Conservation (phyloP, 2,113 vertebrate genomes). For the Saimiri boliviensis region DNA sequence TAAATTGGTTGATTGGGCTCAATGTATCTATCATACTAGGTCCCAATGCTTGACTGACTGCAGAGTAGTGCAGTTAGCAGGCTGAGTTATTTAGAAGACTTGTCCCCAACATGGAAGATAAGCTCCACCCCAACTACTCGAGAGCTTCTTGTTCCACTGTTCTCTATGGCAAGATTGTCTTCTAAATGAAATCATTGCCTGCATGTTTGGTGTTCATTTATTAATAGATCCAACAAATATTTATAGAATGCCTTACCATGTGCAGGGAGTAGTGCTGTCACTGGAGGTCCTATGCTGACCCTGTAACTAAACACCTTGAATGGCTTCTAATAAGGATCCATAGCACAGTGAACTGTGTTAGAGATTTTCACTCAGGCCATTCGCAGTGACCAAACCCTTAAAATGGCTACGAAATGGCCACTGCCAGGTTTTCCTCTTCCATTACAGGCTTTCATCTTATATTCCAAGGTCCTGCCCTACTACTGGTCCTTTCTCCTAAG, state of each 20-base stretch:
- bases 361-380: background rate
- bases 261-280: background rate
- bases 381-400: background rate
- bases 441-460: background rate
- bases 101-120: background rate
- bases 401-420: background rate
- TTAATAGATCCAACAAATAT: background rate
- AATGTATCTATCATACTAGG: background rate
- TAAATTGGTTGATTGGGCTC: slow-evolving; percentile 21
- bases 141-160: background rate
- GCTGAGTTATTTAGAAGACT: background rate
- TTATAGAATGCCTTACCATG: background rate
- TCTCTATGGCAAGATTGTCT: background rate
- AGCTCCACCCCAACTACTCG: background rate
- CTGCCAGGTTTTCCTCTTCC: background rate
- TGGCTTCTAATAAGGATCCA: background rate
- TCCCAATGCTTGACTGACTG: background rate
- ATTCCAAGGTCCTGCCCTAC: background rate
- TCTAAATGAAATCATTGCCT: background rate
- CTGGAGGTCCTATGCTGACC: background rate
- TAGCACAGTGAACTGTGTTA: background rate
- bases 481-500: background rate
- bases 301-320: background rate
- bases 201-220: background rate
- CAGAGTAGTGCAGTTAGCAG: background rate